A percentile compares a stretch with the other conserved stretches of the same genome.
These are phyloP conservation scores for Melanophora roralis DNA, from an alignment of 2,888 invertebrate species.

Conservation along the genomic window DNA sequence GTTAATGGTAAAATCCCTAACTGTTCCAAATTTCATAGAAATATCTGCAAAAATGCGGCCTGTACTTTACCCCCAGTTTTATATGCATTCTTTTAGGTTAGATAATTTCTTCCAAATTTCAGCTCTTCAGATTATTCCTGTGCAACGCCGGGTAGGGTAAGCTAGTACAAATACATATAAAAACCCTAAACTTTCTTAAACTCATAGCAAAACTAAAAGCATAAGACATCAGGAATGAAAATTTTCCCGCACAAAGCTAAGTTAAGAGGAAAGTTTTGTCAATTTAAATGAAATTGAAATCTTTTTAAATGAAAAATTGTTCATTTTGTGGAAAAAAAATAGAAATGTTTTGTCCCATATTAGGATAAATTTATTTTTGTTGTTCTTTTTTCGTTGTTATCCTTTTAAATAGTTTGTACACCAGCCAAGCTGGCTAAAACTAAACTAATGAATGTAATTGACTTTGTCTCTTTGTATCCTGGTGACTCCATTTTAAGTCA, in stretches of 20 bases:
- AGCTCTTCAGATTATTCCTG: too few relatives aligned
- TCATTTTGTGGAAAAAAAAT: conserved; percentile 15
- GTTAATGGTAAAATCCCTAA: too few relatives aligned
- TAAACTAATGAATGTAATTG: conserved; percentile 47
- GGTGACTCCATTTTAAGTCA: neutral
- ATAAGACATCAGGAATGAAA: conserved; percentile 18
- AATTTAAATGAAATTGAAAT: conserved; percentile 40
- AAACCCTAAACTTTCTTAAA: neutral
- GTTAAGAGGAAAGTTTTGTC: neutral
- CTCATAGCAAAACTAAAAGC: neutral
- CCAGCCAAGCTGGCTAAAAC: neutral
- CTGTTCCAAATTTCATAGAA: too few relatives aligned
- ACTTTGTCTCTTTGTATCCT: conserved; percentile 32
- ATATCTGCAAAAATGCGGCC: too few relatives aligned
- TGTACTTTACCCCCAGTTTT: too few relatives aligned
- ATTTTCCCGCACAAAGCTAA: conserved; percentile 17
- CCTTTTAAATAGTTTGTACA: neutral
- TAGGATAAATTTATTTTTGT: too few relatives aligned
- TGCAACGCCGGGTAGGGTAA: too few relatives aligned
- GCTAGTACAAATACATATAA: neutral
- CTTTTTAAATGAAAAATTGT: conserved; percentile 30
- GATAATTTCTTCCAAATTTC: too few relatives aligned
- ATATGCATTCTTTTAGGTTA: too few relatives aligned
- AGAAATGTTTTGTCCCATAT: too few relatives aligned
- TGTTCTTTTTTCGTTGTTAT: neutral